These are phyloP conservation scores for Aldabrachelys gigantea DNA, from an alignment of 2,113 vertebrate species.

Conservation along the genomic window DNA sequence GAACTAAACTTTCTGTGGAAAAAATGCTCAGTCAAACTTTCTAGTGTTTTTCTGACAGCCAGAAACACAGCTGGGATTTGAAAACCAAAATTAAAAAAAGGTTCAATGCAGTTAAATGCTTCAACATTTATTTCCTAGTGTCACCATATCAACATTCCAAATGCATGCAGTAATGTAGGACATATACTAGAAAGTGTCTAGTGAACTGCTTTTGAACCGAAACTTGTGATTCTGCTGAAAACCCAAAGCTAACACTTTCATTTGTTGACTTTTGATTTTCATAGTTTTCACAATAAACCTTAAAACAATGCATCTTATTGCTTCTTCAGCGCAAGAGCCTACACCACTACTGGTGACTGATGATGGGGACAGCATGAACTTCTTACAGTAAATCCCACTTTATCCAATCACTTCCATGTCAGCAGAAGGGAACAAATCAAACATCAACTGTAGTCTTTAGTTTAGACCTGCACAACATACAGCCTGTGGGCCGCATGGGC, in stretches of 20 bases:
- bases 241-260: not conserved
- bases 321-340: not conserved
- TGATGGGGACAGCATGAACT: not conserved
- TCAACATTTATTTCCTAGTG: not conserved
- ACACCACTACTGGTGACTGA: not conserved
- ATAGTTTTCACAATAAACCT: not conserved
- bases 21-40: not conserved
- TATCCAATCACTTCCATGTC: not conserved
- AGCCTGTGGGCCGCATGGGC: too few species aligned
- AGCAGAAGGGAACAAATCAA: not conserved
- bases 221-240: not conserved
- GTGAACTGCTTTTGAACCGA: not conserved
- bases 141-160: not conserved
- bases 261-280: not conserved
- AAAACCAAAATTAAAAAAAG: not conserved
- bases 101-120: not conserved
- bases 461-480: not conserved
- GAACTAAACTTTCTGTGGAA: not conserved
- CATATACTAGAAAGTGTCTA: not conserved
- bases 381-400: not conserved
- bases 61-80: not conserved
- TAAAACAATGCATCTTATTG: not conserved
- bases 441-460: not conserved
- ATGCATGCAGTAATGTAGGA: not conserved
- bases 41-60: not conserved